Percentiles rank a stretch among this genome's conserved stretches.
phyloP scores from a whole-genome alignment of 2,797 vertebrate species.

The Phrynocephalus vlangalii region DNA sequence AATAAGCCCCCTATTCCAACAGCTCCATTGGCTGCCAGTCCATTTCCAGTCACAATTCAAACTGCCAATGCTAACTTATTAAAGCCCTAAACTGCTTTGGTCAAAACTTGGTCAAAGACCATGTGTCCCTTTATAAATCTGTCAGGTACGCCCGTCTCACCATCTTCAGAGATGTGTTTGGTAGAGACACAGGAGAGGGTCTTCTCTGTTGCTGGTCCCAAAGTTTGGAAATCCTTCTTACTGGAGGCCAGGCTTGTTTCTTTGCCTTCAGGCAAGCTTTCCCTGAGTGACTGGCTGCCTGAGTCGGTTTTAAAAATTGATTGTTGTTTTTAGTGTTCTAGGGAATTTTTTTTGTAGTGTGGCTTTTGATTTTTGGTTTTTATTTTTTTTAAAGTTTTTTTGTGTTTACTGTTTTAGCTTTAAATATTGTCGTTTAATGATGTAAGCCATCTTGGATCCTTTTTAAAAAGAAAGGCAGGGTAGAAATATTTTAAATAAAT shows the following conservation, averaged over 20 bases:
- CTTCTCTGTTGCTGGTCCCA: not conserved
- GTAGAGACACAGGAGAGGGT: not conserved
- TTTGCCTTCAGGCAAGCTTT: not conserved
- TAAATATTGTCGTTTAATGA: not conserved
- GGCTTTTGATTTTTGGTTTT: too few species aligned
- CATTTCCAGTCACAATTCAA: not conserved
- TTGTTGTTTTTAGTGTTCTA: too few species aligned
- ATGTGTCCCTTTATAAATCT: not conserved
- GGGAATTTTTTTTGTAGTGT: too few species aligned
- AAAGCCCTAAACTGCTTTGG: not conserved
- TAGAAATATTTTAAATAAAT: not conserved
- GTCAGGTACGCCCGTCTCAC: not conserved
- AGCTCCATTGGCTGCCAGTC: not conserved
- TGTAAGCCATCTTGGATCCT: not conserved
- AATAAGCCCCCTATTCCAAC: not conserved
- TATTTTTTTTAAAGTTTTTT: too few species aligned
- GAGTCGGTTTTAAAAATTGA: not conserved
- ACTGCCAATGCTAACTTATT: not conserved
- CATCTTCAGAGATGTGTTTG: not conserved
- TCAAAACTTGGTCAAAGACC: not conserved
- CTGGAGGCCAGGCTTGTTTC: not conserved
- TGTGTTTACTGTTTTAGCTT: not conserved
- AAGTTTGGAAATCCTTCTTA: not conserved
- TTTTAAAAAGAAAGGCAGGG: not conserved
- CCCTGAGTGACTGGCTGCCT: not conserved